Evolutionary conservation across 1,140 invertebrate genomes (phyloP), one percentile per base, ranked within the genome.

Genomic region (Ooceraea biroi): DNA sequence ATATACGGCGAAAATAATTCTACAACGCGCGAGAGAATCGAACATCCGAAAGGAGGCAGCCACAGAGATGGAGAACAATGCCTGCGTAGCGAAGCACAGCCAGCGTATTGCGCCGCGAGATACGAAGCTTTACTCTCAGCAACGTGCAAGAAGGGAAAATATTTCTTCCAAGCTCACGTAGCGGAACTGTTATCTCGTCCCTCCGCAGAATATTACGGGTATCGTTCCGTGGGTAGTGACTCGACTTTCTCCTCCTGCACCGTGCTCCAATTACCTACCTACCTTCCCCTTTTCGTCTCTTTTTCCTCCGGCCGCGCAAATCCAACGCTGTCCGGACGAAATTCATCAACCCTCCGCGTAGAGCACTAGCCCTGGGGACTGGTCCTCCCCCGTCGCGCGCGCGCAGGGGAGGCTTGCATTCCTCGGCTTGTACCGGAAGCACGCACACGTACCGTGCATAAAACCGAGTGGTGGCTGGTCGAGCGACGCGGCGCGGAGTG

Each of bases 141-240:
- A 36, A 30, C 19, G 36, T 19, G 73, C 48, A 66, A 27, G 22
- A n/a, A 66, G 50, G 17, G 77, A 17, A 78, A 73, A 83, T 87
- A 87, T 77, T 78, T 83, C 69, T 85, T 57, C 69, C 65, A 25
- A 30, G 44, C 84, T 85, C 84, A 76, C 72, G 86, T 83, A 77
- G 58, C 83, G 44, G 65, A 63, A 58, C 86, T 73, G 84, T 87
- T 87, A 87, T 87, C 84, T 87, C 78, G 66, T 83, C 46, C 63
- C 84, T 86, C 50, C 76, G 84, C 84, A 63, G 80, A 86, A 87
- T 87, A 87, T 87, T 87, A 86, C 80, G 82, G 66, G 80, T 87
- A 87, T 87, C 86, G 73, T 86, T 76, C 41, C 80, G 57, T 74
- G 36, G 36, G 76, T 66, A 82, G 77, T 22, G 84, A 87, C 57